Base-by-base conservation (phyloP, 2,113 vertebrate species). In the Calidris pygmaea region DNA sequence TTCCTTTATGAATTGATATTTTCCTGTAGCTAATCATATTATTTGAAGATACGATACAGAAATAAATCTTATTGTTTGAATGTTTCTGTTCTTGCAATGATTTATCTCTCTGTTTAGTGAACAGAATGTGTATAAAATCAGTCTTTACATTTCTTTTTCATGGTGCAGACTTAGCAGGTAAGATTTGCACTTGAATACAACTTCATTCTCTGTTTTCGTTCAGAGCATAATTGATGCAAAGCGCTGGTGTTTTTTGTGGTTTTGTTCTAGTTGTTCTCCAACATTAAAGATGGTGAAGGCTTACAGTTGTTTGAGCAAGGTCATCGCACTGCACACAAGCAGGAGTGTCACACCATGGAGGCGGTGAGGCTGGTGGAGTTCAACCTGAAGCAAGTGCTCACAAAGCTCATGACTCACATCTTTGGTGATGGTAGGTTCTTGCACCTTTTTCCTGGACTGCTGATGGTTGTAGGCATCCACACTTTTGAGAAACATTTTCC, bases 331-430 rank as follows among this genome's bases (percentile, higher is more conserved):
- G 90, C 98, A 1, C 97, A 98, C 66, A 99, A 99, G 83, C 99
- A 99, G 92, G 98, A 99, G 82, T 95, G 89, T 0, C 99, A 99
- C 93, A 98, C 98, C 9, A 98, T 99, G 98, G 99, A 99, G 97
- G 99, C 99, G 1, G 96, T 98, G 50, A 99, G 99, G 95, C 98
- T 99, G 37, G 67, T 99, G 82, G 99, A 99, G 95, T 98, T 99
- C 72, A 97, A 98, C 96, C 98, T 99, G 75, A 99, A 99, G 77
- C 98, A 95, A 50, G 99, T 98, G 5, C 98, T 99, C 48, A 98
- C 97, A 0, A 96, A 96, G 50, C 99, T 99, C 34, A 62, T 99
- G 96, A 90, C 90, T 23, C 97, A 99, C 91, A 98, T 99, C 87
- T 99, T 99, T 58, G 99, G 99, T 82, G 97, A 98, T 26, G 99